Evolutionary conservation across 2,888 invertebrate species (phyloP).

Genomic region (Erpobdella octoculata): DNA sequence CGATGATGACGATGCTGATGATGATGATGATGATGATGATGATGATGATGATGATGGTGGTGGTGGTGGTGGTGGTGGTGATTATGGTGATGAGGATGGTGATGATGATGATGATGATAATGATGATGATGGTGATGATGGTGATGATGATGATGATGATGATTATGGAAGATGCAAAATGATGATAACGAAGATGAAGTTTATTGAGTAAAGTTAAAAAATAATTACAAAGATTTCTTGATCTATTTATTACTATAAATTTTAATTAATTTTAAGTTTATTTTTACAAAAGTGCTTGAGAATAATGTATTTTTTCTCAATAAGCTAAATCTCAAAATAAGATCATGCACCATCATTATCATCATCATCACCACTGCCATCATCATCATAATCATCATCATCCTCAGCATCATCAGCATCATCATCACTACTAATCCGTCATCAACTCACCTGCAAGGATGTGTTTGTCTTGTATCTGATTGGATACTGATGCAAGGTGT

Average conservation of each 20-base stretch:
- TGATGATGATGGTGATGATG: background rate
- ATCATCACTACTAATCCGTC: background rate
- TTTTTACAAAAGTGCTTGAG: background rate
- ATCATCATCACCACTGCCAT: conserved; percentile 15
- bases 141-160: background rate
- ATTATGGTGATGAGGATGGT: background rate
- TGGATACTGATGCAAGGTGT: too few species aligned
- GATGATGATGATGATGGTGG: background rate
- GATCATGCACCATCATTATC: background rate
- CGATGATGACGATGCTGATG: background rate
- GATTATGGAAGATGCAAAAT: background rate
- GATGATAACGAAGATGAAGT: background rate
- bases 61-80: background rate
- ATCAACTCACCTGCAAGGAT: background rate
- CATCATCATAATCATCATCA: background rate
- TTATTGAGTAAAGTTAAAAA: too few species aligned
- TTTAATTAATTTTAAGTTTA: background rate
- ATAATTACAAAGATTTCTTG: too few species aligned
- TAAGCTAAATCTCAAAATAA: background rate
- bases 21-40: background rate
- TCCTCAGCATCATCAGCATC: background rate
- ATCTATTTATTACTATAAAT: background rate
- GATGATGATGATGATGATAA: background rate
- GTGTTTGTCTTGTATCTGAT: background rate
- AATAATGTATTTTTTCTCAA: background rate